phyloP scores from a whole-genome alignment of 2,888 invertebrate genomes.

The Eupithecia centaureata region DNA sequence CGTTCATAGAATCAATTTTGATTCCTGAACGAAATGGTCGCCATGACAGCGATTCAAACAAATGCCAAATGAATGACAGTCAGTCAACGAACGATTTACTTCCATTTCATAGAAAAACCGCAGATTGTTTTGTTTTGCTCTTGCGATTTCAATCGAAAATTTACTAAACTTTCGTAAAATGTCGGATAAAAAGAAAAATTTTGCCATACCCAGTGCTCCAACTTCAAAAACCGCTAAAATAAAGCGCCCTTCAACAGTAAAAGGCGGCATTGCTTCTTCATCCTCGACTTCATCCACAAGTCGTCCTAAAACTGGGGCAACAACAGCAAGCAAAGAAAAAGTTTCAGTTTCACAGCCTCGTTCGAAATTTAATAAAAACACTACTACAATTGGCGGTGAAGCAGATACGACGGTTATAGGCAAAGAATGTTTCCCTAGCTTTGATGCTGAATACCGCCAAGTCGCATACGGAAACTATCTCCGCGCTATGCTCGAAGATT shows the following conservation, averaged over 20 bases:
- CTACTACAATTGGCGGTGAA: constrained; percentile 47
- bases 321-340: constrained; percentile 49
- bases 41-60: constrained; percentile 62
- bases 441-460: constrained; percentile 61
- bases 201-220: constrained; percentile 45
- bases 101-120: too few relatives aligned
- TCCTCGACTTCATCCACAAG: constrained; percentile 59
- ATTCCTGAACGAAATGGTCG: constrained; percentile 64
- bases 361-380: constrained; percentile 54
- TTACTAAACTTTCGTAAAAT: constrained; percentile 44
- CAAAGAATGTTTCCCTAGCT: constrained; percentile 58
- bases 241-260: constrained; percentile 57
- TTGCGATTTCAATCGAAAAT: not conserved
- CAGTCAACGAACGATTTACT: not conserved
- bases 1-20: constrained; percentile 18
- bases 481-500: constrained; percentile 68
- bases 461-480: constrained; percentile 70
- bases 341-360: constrained; percentile 35
- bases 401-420: constrained; percentile 59
- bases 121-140: not conserved
- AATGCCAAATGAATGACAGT: constrained; percentile 49
- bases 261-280: constrained; percentile 37
- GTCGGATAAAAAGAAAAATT: constrained; percentile 65
- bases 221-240: constrained; percentile 52
- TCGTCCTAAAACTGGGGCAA: constrained; percentile 44